Base-by-base conservation (phyloP, 2,888 invertebrate genomes). In the Bimastos eiseni region DNA sequence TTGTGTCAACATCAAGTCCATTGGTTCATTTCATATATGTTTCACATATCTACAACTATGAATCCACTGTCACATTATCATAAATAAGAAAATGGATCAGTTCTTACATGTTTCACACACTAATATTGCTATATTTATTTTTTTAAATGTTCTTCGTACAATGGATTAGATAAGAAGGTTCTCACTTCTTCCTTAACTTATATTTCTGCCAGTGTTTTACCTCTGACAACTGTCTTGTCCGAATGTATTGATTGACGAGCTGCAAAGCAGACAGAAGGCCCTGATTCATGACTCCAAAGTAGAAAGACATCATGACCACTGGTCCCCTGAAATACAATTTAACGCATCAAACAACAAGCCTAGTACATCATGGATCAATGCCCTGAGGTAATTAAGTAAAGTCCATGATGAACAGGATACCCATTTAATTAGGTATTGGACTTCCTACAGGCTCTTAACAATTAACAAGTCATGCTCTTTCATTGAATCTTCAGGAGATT, bases 201-300 rank as follows among this genome's bases (percentile, higher is more conserved):
- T 15, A 38, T 17, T 34, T 84, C 33, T n/a, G 38, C 83, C 33
- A 41, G 36, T 36, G 36, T 89, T n/a, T 30, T 91, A 94, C 94
- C 93, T 96, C 96, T 93, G 97, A 97, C 24, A 96, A 95, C 93
- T 97, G 96, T 93, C 96, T 96, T 90, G 96, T 95, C 89, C 96
- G 96, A 91, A 97, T 95, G 94, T 97, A 97, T 93, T 96, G 96
- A 92, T 96, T 96, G 83, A 97, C 95, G 89, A 97, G 94, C 70
- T 96, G 96, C 92, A 96, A 96, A 3, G 96, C 96, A 4, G 96
- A 96, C n/a, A 96, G 95, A 4, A 96, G 95, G 90, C 94, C 94
- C 37, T 93, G 93, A 90, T 93, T 94, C 55, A 94, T 92, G 11
- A 93, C 93, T 17, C 95, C 95, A 70, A 94, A 92, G 89, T 94